Base-by-base conservation (phyloP, 2,797 vertebrate species). In the Spea hammondii region DNA sequence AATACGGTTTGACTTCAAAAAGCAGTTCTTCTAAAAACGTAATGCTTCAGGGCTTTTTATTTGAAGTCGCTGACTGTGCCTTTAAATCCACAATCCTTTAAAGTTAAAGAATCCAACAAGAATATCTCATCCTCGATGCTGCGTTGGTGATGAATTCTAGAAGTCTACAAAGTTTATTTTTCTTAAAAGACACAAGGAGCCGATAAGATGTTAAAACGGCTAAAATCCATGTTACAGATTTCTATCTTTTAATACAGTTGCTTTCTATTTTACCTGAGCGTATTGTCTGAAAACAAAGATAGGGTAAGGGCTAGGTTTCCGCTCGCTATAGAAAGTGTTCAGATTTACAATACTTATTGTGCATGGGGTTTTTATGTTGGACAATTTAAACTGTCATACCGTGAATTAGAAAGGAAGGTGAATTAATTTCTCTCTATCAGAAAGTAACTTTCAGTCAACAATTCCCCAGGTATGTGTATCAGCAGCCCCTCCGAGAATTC, bases 401-500 rank as follows among this genome's bases (percentile, higher is more conserved):
- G 70, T 80, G 77, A 85, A 85, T 90, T 87, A 84, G 82, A 83
- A 86, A 88, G 88, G 76, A 82, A 88, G 85, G 86, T 86, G 88
- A 90, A 90, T 90, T 83, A 92, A 92, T 88, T 89, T 88, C 83
- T 89, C 83, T 89, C 65, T 79, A 87, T 79, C 79, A 86, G 69
- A 85, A 86, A 88, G 83, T 81, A 90, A 87, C 84, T 90, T 90
- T 87, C 88, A 87, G 87, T 89, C 83, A 88, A 87, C 85, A 88
- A 88, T 87, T 91, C 90, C 86, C 90, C 84, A 80, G 90, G 85
- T 87, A 84, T 88, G 87, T 89, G 84, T 86, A 84, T 87, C 85
- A 85, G 83, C 84, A 87, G 87, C 85, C 85, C 91, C 90, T 88
- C 84, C 65, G 86, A 89, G 92, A 89, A 92, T 92, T 90, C 87